Conservation (phyloP, 2,888 invertebrate genomes). For the Neoscelio sp. region DNA sequence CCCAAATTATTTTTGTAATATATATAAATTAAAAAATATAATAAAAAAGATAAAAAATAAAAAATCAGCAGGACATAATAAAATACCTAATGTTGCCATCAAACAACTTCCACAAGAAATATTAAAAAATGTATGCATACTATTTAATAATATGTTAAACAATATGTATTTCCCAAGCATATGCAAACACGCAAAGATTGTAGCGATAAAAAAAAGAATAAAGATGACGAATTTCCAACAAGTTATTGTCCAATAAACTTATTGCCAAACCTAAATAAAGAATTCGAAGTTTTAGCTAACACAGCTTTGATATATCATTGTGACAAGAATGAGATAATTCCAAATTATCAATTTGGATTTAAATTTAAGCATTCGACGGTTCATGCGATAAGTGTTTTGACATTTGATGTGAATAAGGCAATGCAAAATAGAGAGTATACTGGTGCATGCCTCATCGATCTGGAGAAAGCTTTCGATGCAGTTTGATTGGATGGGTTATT, state of each 20-base stretch:
- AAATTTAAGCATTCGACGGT: slow-evolving; percentile 55
- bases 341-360: slow-evolving; percentile 66
- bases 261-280: slow-evolving; percentile 68
- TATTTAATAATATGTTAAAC: slow-evolving; percentile 69
- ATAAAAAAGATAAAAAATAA: slow-evolving; percentile 57
- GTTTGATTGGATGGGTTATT: slow-evolving; percentile 51
- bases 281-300: slow-evolving; percentile 67
- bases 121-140: slow-evolving; percentile 9
- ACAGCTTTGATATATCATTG: slow-evolving; percentile 12
- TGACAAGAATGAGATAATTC: slow-evolving; percentile 36
- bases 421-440: slow-evolving; percentile 23
- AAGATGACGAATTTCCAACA: slow-evolving; percentile 21
- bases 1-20: slow-evolving; percentile 28
- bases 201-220: slow-evolving; percentile 60
- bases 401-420: slow-evolving; percentile 25
- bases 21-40: slow-evolving; percentile 2
- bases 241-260: slow-evolving; percentile 70
- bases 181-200: slow-evolving; percentile 69
- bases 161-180: slow-evolving; percentile 69
- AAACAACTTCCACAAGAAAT: slow-evolving; percentile 25
- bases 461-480: slow-evolving; percentile 63
- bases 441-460: slow-evolving; percentile 51
- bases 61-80: slow-evolving; percentile 57
- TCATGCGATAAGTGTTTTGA: slow-evolving; percentile 55
- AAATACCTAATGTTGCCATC: slow-evolving; percentile 50